Evolutionary conservation across 2,113 vertebrate genomes (phyloP).

Genomic region (Corythornis cristatus): DNA sequence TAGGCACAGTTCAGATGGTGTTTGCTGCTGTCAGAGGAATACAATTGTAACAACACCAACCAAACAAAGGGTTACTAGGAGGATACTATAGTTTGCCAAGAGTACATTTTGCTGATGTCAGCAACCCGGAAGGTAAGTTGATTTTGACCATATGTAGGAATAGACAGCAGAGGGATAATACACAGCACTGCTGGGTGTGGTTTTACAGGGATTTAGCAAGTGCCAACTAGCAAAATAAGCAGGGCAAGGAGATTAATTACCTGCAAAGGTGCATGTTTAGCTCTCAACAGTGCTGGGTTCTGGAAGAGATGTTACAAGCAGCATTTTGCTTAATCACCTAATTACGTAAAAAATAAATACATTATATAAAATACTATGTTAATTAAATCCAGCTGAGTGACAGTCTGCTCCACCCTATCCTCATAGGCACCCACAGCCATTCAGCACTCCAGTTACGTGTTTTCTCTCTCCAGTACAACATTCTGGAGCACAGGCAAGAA

Average conservation of each 20-base stretch:
- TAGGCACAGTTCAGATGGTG: conserved; percentile 2
- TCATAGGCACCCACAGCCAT: neutral
- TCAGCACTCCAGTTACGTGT: neutral
- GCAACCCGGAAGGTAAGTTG: conserved; percentile 78
- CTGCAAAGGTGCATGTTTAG: conserved; percentile 75
- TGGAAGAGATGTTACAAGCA: conserved; percentile 57
- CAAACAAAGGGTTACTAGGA: conserved; percentile 79
- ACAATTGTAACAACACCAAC: conserved; percentile 52
- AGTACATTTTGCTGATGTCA: conserved; percentile 78
- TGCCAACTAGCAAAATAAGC: conserved; percentile 80
- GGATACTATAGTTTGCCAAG: conserved; percentile 67
- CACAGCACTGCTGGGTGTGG: conserved; percentile 78
- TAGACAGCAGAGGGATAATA: conserved; percentile 75
- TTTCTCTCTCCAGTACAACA: neutral
- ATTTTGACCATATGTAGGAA: conserved; percentile 84
- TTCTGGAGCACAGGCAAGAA: neutral
- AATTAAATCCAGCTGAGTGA: conserved; percentile 66
- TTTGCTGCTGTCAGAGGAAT: conserved; percentile 55
- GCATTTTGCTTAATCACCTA: conserved; percentile 63
- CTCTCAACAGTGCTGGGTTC: conserved; percentile 18
- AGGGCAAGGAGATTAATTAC: conserved; percentile 80
- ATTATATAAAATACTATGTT: conserved; percentile 68
- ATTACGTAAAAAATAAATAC: conserved; percentile 68
- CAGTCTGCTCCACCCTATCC: conserved; percentile 52
- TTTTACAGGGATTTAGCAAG: conserved; percentile 78